Evolutionary conservation across 2,888 invertebrate genomes (phyloP).

Genomic region (Fragum fragum): DNA sequence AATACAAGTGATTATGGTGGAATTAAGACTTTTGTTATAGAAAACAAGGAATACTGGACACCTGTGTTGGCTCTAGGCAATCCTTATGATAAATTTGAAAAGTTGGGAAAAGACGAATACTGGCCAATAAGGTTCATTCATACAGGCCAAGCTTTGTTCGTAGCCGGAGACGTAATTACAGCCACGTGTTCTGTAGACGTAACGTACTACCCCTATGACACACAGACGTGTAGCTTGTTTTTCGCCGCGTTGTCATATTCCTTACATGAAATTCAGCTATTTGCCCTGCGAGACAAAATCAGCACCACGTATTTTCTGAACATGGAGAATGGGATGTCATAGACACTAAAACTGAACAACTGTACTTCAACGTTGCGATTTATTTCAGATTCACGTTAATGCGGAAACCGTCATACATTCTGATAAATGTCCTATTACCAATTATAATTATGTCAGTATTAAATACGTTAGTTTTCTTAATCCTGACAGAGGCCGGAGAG

Average conservation of each 20-base stretch:
- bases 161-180: constrained; percentile 32
- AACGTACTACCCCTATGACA: constrained; percentile 48
- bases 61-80: constrained; percentile 39
- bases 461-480: constrained; percentile 55
- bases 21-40: constrained; percentile 20
- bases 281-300: background rate
- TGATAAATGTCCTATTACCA: constrained; percentile 61
- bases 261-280: constrained; percentile 25
- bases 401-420: constrained; percentile 51
- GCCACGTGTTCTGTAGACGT: constrained; percentile 39
- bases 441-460: constrained; percentile 58
- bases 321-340: constrained; percentile 56
- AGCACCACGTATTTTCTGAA: constrained; percentile 25
- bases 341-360: background rate
- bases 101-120: constrained; percentile 1
- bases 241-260: constrained; percentile 27
- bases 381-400: background rate
- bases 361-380: constrained; percentile 1
- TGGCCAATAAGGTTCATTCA: constrained; percentile 12
- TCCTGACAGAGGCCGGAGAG: constrained; percentile 64
- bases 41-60: constrained; percentile 37
- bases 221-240: constrained; percentile 36
- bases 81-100: background rate
- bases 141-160: constrained; percentile 8
- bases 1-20: constrained; percentile 33